These are phyloP conservation scores for Phorcus lineatus DNA, from an alignment of 2,888 invertebrate species.

Conservation along the genomic window DNA sequence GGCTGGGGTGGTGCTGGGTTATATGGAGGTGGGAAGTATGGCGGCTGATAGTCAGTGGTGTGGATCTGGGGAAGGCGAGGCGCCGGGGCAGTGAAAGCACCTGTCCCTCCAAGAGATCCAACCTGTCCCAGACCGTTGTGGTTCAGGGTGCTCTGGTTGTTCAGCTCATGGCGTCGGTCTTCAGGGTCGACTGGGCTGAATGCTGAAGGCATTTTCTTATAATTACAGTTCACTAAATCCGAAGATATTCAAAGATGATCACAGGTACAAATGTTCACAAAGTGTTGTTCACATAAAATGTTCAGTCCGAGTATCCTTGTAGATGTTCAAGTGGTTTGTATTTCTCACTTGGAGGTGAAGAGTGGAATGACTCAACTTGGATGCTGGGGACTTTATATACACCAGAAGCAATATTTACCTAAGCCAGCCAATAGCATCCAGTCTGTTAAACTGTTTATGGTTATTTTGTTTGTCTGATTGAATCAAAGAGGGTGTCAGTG, in stretches of 20 bases:
- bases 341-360: too few species aligned
- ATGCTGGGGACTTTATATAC: not conserved
- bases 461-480: not conserved
- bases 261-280: too few species aligned
- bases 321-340: too few species aligned
- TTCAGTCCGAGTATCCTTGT: too few species aligned
- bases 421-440: not conserved
- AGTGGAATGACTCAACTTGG: too few species aligned
- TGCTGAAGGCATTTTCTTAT: not conserved
- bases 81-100: slow-evolving; percentile 8
- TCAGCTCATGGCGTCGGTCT: not conserved
- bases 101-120: not conserved
- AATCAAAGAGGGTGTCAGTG: not conserved
- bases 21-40: slow-evolving; percentile 52
- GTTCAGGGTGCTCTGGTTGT: not conserved
- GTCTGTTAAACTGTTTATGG: not conserved
- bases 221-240: too few species aligned
- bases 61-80: not conserved
- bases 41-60: slow-evolving; percentile 45
- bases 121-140: not conserved
- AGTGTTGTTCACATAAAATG: too few species aligned
- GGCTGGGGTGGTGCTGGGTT: slow-evolving; percentile 39
- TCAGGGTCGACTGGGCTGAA: slow-evolving; percentile 19
- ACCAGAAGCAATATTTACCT: not conserved
- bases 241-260: too few species aligned